phyloP scores from a whole-genome alignment of 2,888 invertebrate genomes.

The Phrixothrix hirtus region DNA sequence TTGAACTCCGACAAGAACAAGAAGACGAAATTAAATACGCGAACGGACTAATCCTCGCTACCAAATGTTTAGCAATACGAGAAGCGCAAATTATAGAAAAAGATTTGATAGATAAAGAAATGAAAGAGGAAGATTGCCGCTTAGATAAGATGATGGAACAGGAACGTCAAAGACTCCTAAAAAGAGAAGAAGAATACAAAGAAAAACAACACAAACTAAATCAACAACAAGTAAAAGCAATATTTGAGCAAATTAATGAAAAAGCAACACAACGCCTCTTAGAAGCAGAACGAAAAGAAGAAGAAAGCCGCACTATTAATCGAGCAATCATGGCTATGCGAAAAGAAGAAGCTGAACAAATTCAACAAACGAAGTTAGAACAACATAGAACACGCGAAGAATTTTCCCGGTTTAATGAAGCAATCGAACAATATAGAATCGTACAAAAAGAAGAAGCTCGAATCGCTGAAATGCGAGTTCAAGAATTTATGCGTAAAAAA shows the following conservation, averaged over 20 bases:
- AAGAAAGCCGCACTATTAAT: conserved; percentile 67
- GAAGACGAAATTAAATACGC: conserved; percentile 72
- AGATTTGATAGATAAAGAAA: conserved; percentile 60
- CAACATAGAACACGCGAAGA: conserved; percentile 63
- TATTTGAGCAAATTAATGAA: conserved; percentile 58
- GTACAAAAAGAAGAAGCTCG: conserved; percentile 68
- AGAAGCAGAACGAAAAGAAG: conserved; percentile 69
- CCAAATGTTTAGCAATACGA: conserved; percentile 82
- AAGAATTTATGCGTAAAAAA: conserved; percentile 65
- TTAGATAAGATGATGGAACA: conserved; percentile 74
- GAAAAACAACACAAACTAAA: conserved; percentile 50
- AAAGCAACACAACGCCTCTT: conserved; percentile 60
- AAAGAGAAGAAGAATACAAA: conserved; percentile 59
- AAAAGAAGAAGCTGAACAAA: conserved; percentile 65
- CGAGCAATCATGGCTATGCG: conserved; percentile 67
- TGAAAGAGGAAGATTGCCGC: conserved; percentile 62
- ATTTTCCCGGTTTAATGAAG: conserved; percentile 65
- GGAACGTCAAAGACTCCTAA: conserved; percentile 62
- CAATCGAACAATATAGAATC: conserved; percentile 64
- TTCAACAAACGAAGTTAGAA: conserved; percentile 60
- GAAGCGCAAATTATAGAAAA: conserved; percentile 79
- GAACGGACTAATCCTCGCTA: conserved; percentile 78
- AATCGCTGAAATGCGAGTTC: conserved; percentile 65
- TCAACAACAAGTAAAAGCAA: conserved; percentile 32
- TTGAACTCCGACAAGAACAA: conserved; percentile 61